Evolutionary conservation across 2,888 invertebrate genomes (phyloP), one percentile per base, ranked within the genome.

Genomic region (Drosophila formosana): DNA sequence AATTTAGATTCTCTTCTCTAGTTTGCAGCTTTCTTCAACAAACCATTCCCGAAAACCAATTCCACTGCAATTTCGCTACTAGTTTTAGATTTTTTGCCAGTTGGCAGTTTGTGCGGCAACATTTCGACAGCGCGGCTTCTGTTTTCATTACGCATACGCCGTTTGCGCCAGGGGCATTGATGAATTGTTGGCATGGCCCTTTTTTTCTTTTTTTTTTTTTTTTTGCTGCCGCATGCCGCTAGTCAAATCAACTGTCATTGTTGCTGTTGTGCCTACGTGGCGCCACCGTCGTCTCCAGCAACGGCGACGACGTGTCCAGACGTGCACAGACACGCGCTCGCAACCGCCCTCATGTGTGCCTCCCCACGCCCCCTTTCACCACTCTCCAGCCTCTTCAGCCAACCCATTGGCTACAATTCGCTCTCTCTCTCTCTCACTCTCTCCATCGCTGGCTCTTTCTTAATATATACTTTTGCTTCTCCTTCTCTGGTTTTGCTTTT

Each of bases 81-180:
- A 18, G 18, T 18, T 18, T 18, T 11, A 9, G 11, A 18, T 49
- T 49, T 41, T 41, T 18, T 41, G 39, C 25, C 26, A 26, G 4
- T 56, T 45, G 55, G 43, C 26, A 30, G 18, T 32, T 51, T 25
- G 13, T 7, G 25, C 32, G 25, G 23, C n/a, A 6, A 6, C 8
- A 8, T 41, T 53, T 41, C 13, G 37, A 37, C 37, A 3, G 11
- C n/a, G n/a, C 9, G n/a, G n/a, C 43, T 26, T 62, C 56, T 58
- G 55, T 62, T 78, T 79, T 74, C 71, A 80, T 78, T 84, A 82
- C 82, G 82, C 80, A 87, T 77, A 81, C 79, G 87, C 79, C 84
- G 67, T 72, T 55, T 72, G 66, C 65, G n/a, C 34, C 56, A 47
- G 8, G 52, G 75, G 78, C 82, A 85, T 83, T 83, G 88, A 85